Evolutionary conservation across 1,140 invertebrate genomes (phyloP).

Genomic region (Megathymus violae): DNA sequence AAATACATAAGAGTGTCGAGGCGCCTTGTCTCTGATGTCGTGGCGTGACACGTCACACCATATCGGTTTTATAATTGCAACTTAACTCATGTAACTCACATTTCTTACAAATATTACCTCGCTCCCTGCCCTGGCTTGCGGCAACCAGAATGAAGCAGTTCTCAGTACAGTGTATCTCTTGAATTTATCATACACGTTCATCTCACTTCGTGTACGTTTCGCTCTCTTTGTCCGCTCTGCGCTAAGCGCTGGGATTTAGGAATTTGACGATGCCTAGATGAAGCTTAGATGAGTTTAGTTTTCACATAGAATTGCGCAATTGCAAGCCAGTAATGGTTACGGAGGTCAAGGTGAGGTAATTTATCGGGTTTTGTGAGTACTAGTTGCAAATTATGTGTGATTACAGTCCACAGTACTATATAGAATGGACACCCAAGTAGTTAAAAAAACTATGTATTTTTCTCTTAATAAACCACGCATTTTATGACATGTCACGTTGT

Average conservation of each 20-base stretch:
- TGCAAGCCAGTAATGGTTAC: conserved; percentile 10
- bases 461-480: no score
- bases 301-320: conserved; percentile 41
- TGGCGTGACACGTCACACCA: no score
- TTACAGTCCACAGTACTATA: no score
- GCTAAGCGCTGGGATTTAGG: conserved; percentile 47
- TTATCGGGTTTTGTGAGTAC: not conserved
- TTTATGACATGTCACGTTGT: no score
- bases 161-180: conserved; percentile 69
- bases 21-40: no score
- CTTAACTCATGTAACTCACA: no score
- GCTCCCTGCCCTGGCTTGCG: conserved; percentile 37
- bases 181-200: conserved; percentile 74
- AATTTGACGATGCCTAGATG: conserved; percentile 53
- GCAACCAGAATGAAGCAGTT: conserved; percentile 54
- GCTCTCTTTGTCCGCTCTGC: conserved; percentile 53
- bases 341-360: conserved; percentile 5
- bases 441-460: no score
- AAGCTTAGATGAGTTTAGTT: conserved; percentile 46
- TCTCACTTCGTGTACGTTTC: conserved; percentile 61
- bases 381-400: no score
- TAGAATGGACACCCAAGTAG: no score
- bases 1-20: no score
- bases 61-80: no score
- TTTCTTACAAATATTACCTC: not conserved